These are phyloP conservation scores for Tigriopus japonicus DNA, from an alignment of 1,140 invertebrate species.

Conservation along the genomic window DNA sequence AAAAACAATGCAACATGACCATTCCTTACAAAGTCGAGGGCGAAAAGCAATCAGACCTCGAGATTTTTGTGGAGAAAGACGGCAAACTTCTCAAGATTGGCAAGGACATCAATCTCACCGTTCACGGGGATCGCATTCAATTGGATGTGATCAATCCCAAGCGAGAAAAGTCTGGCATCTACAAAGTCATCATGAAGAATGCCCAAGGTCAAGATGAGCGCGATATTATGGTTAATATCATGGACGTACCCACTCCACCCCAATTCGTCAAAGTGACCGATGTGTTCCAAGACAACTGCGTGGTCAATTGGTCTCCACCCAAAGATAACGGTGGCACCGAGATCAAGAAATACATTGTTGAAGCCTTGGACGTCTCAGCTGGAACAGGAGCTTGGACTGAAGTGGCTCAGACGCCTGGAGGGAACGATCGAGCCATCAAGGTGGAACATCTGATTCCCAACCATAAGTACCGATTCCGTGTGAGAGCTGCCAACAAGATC, in stretches of 20 bases:
- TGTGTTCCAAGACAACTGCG: slow-evolving; percentile 75
- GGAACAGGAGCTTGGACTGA: slow-evolving; percentile 33
- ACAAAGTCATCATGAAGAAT: slow-evolving; percentile 14
- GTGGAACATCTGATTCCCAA: slow-evolving; percentile 74
- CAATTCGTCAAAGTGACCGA: slow-evolving; percentile 74
- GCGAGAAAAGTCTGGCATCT: slow-evolving; percentile 12
- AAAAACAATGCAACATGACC: slow-evolving; percentile 15
- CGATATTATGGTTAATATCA: slow-evolving; percentile 12
- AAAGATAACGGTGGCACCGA: slow-evolving; percentile 82
- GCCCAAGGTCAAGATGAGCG: slow-evolving; percentile 9
- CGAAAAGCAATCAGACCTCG: slow-evolving; percentile 13
- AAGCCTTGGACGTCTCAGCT: slow-evolving; percentile 73
- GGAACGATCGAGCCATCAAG: slow-evolving; percentile 21
- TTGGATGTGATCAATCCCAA: slow-evolving; percentile 14
- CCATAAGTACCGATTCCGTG: slow-evolving; percentile 95
- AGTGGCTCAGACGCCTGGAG: slow-evolving; percentile 18
- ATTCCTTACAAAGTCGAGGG: slow-evolving; percentile 14
- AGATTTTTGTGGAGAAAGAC: slow-evolving; percentile 13
- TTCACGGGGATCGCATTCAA: slow-evolving; percentile 14
- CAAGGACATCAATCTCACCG: slow-evolving; percentile 13
- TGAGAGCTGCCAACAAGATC: slow-evolving; percentile 95
- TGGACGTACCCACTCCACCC: slow-evolving; percentile 66
- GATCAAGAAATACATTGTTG: slow-evolving; percentile 76
- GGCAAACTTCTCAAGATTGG: slow-evolving; percentile 14
- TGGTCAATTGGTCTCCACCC: slow-evolving; percentile 73